Conservation (phyloP, 2,113 vertebrate genomes). For the Podarcis muralis region DNA sequence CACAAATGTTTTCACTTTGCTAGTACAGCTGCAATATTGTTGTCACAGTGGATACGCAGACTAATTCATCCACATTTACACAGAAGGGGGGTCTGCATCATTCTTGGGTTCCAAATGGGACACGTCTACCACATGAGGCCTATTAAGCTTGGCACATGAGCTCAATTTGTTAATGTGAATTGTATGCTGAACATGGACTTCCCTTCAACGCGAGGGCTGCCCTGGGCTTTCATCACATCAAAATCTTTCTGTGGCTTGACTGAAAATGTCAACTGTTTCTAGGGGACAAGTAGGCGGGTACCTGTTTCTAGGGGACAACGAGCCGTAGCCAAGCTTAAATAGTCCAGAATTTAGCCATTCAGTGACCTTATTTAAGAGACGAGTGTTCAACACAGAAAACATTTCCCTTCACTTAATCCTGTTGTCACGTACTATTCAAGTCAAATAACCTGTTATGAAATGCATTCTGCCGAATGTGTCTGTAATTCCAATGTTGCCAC, state of each 20-base stretch:
- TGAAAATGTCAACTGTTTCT: slow-evolving; percentile 63
- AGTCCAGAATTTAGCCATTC: slow-evolving; percentile 53
- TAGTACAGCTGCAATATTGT: not conserved
- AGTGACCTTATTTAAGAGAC: slow-evolving; percentile 39
- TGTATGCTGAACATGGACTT: slow-evolving; percentile 7
- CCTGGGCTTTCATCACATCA: slow-evolving; percentile 34
- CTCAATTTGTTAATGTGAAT: slow-evolving; percentile 29
- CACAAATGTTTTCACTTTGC: not conserved
- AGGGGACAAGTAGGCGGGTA: slow-evolving; percentile 24
- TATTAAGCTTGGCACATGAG: slow-evolving; percentile 31
- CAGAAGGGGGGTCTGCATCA: not conserved
- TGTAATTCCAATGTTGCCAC: not conserved
- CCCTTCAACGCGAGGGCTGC: slow-evolving; percentile 25
- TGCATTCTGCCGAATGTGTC: not conserved
- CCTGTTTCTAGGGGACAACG: slow-evolving; percentile 13
- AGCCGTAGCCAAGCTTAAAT: slow-evolving; percentile 55
- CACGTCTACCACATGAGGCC: not conserved
- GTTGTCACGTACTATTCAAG: slow-evolving; percentile 31
- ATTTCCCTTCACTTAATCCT: slow-evolving; percentile 48
- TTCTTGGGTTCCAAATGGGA: slow-evolving; percentile 31
- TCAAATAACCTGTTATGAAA: slow-evolving; percentile 26
- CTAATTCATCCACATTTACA: slow-evolving; percentile 4
- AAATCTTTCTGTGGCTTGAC: not conserved
- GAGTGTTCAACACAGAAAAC: slow-evolving; percentile 47
- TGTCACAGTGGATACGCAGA: not conserved